A percentile compares a stretch with the other conserved stretches of the same genome.
phyloP scores from a whole-genome alignment of 2,113 vertebrate species.

The Epinephelus fuscoguttatus region DNA sequence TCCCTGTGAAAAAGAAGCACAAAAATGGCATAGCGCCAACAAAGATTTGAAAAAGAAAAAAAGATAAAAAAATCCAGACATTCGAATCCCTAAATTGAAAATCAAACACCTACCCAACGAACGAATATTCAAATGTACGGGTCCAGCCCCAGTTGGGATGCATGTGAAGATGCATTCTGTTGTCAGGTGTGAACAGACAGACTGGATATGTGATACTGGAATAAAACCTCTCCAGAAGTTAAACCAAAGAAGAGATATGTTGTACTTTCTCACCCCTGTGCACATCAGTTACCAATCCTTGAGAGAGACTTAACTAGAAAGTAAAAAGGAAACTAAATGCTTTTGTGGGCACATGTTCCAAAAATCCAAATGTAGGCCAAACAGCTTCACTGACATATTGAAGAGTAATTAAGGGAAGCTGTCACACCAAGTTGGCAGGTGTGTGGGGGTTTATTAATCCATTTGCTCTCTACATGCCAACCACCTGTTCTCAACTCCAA shows the following conservation, averaged over 20 bases:
- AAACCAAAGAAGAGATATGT: neutral
- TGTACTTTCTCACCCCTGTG: neutral
- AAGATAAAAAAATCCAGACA: no score
- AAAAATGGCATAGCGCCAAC: no score
- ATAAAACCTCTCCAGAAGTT: neutral
- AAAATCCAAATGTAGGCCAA: neutral
- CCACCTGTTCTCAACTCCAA: slow-evolving; percentile 19
- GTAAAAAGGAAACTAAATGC: neutral
- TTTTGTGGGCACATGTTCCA: neutral
- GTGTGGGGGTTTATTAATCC: neutral
- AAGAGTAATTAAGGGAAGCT: slow-evolving; percentile 1
- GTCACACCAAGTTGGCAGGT: neutral
- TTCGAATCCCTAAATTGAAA: no score
- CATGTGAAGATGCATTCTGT: no score
- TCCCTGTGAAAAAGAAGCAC: no score
- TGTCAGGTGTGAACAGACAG: no score
- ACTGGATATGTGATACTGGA: neutral
- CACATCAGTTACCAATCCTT: neutral
- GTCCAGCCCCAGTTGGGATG: no score
- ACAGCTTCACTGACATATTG: neutral
- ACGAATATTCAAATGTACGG: no score
- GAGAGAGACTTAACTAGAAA: neutral
- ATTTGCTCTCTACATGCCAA: slow-evolving; percentile 7
- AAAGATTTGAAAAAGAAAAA: no score
- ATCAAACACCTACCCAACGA: no score